Evolutionary conservation across 2,113 vertebrate genomes (phyloP).

Genomic region (Vanacampus margaritifer): DNA sequence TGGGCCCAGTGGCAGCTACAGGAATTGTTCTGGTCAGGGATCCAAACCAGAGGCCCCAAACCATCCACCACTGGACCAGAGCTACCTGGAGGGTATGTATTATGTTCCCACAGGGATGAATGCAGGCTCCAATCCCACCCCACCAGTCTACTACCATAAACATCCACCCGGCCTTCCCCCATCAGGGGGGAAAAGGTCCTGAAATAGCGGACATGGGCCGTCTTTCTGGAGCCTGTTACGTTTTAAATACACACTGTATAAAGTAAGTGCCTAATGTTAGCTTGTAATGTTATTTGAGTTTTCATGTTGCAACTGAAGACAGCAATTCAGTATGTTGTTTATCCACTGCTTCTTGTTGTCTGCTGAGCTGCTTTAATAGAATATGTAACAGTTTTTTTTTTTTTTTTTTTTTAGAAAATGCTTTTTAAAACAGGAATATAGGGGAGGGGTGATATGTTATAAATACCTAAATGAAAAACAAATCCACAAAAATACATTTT

Average conservation of each 20-base stretch:
- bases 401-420: too few relatives aligned
- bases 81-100: conserved; percentile 85
- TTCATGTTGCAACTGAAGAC: conserved; percentile 53
- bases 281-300: conserved; percentile 63
- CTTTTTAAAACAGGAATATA: background rate
- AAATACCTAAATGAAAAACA: background rate
- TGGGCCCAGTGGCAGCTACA: conserved; percentile 53
- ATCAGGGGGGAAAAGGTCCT: conserved; percentile 77
- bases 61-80: conserved; percentile 75
- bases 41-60: conserved; percentile 70
- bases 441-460: background rate
- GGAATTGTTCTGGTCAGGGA: conserved; percentile 62
- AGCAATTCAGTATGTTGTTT: conserved; percentile 51
- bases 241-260: conserved; percentile 67
- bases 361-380: conserved; percentile 29
- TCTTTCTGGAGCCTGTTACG: conserved; percentile 64
- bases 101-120: conserved; percentile 86
- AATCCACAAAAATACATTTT: conserved; percentile 21
- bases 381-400: background rate
- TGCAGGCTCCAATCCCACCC: conserved; percentile 76
- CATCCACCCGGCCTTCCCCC: conserved; percentile 65
- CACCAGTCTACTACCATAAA: conserved; percentile 74
- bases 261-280: conserved; percentile 60
- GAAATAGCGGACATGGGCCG: conserved; percentile 66
- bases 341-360: conserved; percentile 50